These are phyloP conservation scores for Ectemnius continuus DNA, from an alignment of 2,888 invertebrate species.

Conservation along the genomic window DNA sequence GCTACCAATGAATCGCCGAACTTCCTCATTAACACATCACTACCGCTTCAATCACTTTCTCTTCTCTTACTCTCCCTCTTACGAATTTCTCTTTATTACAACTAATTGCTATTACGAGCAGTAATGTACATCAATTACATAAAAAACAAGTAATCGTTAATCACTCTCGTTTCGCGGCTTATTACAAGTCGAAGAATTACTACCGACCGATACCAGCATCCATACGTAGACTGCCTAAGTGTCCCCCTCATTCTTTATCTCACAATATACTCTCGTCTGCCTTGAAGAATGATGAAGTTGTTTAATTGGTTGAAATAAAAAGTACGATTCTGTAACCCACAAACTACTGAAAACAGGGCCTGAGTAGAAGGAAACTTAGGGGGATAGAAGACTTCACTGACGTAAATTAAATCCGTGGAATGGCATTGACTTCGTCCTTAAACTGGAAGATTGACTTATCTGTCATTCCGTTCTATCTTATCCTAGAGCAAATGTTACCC, in stretches of 20 bases:
- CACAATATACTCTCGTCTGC: no score
- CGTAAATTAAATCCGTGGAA: slow-evolving; percentile 59
- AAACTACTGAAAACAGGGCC: no score
- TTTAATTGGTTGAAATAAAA: no score
- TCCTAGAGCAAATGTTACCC: slow-evolving; percentile 56
- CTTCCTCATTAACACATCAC: slow-evolving; percentile 58
- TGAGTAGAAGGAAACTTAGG: slow-evolving; percentile 16
- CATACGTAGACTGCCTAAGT: slow-evolving; percentile 23
- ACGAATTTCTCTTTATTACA: slow-evolving; percentile 23
- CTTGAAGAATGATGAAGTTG: no score
- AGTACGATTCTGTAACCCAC: no score
- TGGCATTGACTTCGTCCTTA: slow-evolving; percentile 63
- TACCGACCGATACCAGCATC: slow-evolving; percentile 31
- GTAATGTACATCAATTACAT: slow-evolving; percentile 75
- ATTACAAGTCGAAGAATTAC: slow-evolving; percentile 35
- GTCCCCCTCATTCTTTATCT: slow-evolving; percentile 8
- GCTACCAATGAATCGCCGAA: slow-evolving; percentile 63
- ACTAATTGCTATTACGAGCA: slow-evolving; percentile 67
- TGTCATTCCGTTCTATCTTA: slow-evolving; percentile 43
- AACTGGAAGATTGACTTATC: slow-evolving; percentile 54
- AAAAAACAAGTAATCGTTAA: slow-evolving; percentile 66
- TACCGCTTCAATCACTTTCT: slow-evolving; percentile 55
- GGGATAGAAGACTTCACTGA: slow-evolving; percentile 16
- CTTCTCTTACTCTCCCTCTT: slow-evolving; percentile 8
- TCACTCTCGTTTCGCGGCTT: slow-evolving; percentile 41